Conservation (phyloP, 1,140 invertebrate genomes). For the Brachionus rotundiformis region DNA sequence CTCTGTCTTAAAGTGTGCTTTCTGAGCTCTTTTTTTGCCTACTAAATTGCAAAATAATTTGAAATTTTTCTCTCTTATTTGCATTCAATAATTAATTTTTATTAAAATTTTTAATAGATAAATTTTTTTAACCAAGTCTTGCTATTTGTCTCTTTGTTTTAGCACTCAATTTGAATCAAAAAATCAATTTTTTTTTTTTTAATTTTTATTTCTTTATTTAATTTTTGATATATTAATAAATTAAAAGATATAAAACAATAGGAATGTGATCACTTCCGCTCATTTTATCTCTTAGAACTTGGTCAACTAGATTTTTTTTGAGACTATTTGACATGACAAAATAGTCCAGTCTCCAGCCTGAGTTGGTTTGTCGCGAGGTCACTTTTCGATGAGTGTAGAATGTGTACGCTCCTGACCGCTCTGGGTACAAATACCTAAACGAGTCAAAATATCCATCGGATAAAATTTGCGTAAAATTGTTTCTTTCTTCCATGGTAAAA, state of each 20-base stretch:
- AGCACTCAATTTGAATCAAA: background rate
- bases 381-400: constrained; percentile 92
- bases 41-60: constrained; percentile 5
- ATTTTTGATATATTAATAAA: background rate
- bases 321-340: constrained; percentile 76
- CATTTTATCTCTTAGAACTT: constrained; percentile 63
- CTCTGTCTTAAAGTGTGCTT: background rate
- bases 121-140: background rate
- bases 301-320: constrained; percentile 75
- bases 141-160: background rate
- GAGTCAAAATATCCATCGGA: constrained; percentile 75
- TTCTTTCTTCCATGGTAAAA: constrained; percentile 90
- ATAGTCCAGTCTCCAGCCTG: constrained; percentile 95
- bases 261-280: constrained; percentile 65
- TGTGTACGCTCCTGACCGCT: constrained; percentile 79
- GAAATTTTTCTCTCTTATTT: background rate
- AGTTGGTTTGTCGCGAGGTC: constrained; percentile 81
- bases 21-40: background rate
- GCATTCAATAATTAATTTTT: background rate
- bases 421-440: constrained; percentile 83
- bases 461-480: constrained; percentile 70
- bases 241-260: constrained; percentile 54
- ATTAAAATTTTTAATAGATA: background rate
- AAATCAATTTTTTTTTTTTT: background rate
- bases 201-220: background rate